Evolutionary conservation across 1,140 invertebrate species (phyloP), one percentile per base, ranked within the genome.

Genomic region (Diabrotica undecimpunctata): DNA sequence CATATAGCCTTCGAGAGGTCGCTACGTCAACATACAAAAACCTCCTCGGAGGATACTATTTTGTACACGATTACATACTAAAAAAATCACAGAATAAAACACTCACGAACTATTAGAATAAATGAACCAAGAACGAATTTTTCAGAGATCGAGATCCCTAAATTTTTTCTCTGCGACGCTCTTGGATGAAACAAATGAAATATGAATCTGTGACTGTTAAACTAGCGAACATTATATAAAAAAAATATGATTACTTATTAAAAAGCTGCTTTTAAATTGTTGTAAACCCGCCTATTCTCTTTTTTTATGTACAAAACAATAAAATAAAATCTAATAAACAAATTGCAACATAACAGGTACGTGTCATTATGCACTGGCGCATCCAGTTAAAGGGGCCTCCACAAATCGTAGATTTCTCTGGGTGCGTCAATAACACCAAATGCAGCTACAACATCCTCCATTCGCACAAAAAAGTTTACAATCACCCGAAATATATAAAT

Each of bases 261-360:
- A 12, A 60, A 54, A 59, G 37, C 39, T 53, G 60, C 41, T 12
- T 38, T 7, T 36, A 67, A 36, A 67, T 67, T 67, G 66, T 67
- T 68, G 54, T 70, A 61, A 63, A 72, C 68, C 69, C 72, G 71
- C 69, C 71, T 70, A 70, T 55, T 58, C 13, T 37, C 53, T 46
- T 38, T 57, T n/a, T 62, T 62, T 69, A 68, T 69, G 38, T 66
- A 74, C 69, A 72, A 74, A 76, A 77, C 73, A 74, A 73, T 73
- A 69, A 75, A 72, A 74, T 73, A 75, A 75, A 74, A 71, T 75
- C 74, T 75, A 74, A 64, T 73, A 65, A 75, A 74, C 74, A 73
- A 66, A 76, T 76, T 76, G 75, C 75, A 76, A 76, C 75, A 71
- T 75, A 76, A 76, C 75, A 76, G 75, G 75, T 76, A 76, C 73